Conservation (phyloP, 1,140 invertebrate species). For the Panonychus citri region DNA sequence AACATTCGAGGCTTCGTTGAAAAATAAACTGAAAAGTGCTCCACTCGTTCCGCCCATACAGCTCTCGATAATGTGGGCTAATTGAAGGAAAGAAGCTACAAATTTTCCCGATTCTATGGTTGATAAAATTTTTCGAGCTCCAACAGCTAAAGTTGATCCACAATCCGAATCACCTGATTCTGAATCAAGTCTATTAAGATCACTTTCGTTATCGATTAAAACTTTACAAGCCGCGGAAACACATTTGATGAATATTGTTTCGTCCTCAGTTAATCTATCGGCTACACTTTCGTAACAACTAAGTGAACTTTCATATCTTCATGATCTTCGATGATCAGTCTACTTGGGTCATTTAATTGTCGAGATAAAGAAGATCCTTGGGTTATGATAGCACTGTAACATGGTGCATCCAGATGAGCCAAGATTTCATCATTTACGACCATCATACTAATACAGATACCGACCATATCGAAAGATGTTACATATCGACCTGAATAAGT, state of each 20-base stretch:
- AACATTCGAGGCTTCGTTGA: conserved; percentile 33
- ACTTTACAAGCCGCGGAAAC: background rate
- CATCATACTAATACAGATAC: conserved; percentile 46
- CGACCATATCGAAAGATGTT: conserved; percentile 57
- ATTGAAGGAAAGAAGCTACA: conserved; percentile 3
- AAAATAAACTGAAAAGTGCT: conserved; percentile 41
- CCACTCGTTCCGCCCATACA: conserved; percentile 46
- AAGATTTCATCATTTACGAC: conserved; percentile 23
- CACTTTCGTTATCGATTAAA: background rate
- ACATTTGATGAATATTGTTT: background rate
- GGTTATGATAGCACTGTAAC: background rate
- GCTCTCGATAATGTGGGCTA: conserved; percentile 28
- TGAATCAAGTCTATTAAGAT: conserved; percentile 38
- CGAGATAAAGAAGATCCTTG: no score
- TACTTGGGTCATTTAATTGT: background rate
- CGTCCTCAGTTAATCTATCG: no score
- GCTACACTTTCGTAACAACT: no score
- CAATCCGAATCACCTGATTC: conserved; percentile 59
- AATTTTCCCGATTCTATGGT: background rate
- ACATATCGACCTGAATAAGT: conserved; percentile 44
- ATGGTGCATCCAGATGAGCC: conserved; percentile 28
- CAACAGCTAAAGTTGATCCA: conserved; percentile 40
- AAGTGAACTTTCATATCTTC: no score
- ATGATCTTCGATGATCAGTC: background rate
- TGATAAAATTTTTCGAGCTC: conserved; percentile 31